A percentile compares a stretch with the other conserved stretches of the same genome.
Evolutionary conservation across 2,888 invertebrate genomes (phyloP).

Genomic region (Melanostoma scalare): DNA sequence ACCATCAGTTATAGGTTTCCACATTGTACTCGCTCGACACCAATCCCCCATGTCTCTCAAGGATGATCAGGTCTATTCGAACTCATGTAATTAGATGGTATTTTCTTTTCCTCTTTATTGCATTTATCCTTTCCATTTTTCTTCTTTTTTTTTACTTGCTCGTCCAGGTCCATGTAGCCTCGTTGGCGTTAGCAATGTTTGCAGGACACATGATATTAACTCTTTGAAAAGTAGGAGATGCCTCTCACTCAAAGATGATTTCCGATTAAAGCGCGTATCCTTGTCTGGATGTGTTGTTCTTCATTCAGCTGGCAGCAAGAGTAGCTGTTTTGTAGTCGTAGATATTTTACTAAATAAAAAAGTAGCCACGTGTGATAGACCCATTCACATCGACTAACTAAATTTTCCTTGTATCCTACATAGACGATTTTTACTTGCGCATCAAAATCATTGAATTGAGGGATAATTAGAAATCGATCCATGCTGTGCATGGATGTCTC

Average conservation of each 20-base stretch:
- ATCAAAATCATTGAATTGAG: constrained; percentile 34
- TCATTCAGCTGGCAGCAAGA: not conserved
- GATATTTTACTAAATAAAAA: not conserved
- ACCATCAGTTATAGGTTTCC: constrained; percentile 69
- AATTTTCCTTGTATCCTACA: constrained; percentile 20
- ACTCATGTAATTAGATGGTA: constrained; percentile 62
- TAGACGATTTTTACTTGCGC: constrained; percentile 27
- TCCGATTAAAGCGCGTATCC: constrained; percentile 58
- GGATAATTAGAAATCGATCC: constrained; percentile 66
- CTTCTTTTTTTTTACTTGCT: constrained; percentile 20
- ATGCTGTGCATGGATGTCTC: not conserved
- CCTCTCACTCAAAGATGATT: constrained; percentile 56
- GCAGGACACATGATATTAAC: constrained; percentile 46
- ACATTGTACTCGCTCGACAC: constrained; percentile 42
- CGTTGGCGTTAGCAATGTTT: constrained; percentile 6
- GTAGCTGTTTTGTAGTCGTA: not conserved
- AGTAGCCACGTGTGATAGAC: too few species aligned
- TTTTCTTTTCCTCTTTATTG: not conserved
- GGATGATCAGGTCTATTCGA: constrained; percentile 55
- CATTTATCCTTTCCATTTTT: not conserved
- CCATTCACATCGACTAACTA: not conserved
- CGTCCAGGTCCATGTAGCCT: not conserved
- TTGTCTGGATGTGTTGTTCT: constrained; percentile 6
- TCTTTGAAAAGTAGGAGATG: constrained; percentile 19
- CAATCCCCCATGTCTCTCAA: constrained; percentile 22